Base-by-base conservation (phyloP, 2,888 invertebrate species). In the Periphyllus acericola region DNA sequence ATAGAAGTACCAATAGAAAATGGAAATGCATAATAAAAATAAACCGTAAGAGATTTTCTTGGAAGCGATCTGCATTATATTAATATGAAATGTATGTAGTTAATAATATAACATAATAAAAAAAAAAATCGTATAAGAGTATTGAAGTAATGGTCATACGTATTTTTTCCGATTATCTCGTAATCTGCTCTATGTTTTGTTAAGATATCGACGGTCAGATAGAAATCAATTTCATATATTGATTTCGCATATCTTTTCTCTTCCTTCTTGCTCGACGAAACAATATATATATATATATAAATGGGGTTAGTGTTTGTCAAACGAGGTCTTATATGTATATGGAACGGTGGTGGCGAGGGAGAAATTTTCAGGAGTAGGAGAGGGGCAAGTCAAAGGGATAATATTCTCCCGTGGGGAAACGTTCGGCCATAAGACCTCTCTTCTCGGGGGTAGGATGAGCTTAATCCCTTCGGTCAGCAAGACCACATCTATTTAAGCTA, bases 381-480 rank as follows among this genome's bases (percentile, higher is more conserved):
- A 14, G 84, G 34, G 76, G 46, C 84, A 68, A 81, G 86, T 80
- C 79, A 80, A 87, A 87, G 74, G 74, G 87, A 87, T 87, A 81
- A 87, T 87, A 87, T 81, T 87, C 87, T 80, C 87, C 81, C 87
- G 72, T 34, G 87, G 87, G 87, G 80, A 87, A 87, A 87, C 87
- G 68, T 87, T 87, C 80, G 46, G 66, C 81, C 78, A 29, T 87
- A 87, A 87, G 87, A 87, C 87, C 87, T 74, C 87, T 81, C 72
- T 74, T 46, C 87, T 87, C 81, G 60, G 81, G 81, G 72, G 80
- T 66, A 66, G 80, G 87, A 87, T 87, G 87, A 87, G 87, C 87
- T 81, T 80, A 87, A 87, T 87, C 87, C 87, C 87, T 81, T 87
- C 80, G 87, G 87, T 87, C 87, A 87, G 87, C 87, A 87, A 87